Conservation (phyloP, 37 sponge, comb jelly and placozoan species). For the Cliona cf. orientalis region DNA sequence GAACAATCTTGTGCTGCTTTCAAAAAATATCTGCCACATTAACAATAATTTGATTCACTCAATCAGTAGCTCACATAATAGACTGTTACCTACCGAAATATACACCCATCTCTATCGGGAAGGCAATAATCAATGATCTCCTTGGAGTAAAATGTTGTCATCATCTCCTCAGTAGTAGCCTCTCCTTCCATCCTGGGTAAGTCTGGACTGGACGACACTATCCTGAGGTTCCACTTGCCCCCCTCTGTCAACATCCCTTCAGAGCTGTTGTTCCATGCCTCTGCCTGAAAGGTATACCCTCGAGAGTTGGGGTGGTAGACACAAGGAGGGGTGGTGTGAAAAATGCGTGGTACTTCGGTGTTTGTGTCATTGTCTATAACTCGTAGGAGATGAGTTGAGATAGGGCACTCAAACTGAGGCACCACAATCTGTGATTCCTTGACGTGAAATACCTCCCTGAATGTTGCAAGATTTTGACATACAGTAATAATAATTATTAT, state of each 20-base stretch:
- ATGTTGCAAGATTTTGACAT: background rate
- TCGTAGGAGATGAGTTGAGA: constrained; percentile 54
- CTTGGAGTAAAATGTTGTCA: constrained; percentile 48
- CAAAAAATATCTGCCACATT: constrained; percentile 3
- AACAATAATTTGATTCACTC: too few species aligned
- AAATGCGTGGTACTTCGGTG: constrained; percentile 75
- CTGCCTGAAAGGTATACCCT: constrained; percentile 84
- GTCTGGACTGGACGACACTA: constrained; percentile 48
- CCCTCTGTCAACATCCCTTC: constrained; percentile 13
- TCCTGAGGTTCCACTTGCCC: constrained; percentile 35
- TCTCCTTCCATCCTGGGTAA: constrained; percentile 22
- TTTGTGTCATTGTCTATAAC: constrained; percentile 89
- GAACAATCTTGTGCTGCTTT: constrained; percentile 45
- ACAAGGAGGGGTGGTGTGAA: constrained; percentile 56
- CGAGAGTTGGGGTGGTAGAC: constrained; percentile 68
- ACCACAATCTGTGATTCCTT: constrained; percentile 30
- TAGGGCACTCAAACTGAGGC: constrained; percentile 27
- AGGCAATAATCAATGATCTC: constrained; percentile 85
- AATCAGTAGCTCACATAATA: too few species aligned
- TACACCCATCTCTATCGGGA: constrained; percentile 76
- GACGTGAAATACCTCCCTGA: constrained; percentile 69
- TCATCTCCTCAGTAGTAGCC: constrained; percentile 12
- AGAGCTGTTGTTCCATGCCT: constrained; percentile 41
- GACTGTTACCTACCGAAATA: too few species aligned
- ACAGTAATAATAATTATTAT: background rate